Base-by-base conservation (phyloP, 2,797 vertebrate species). In the Phrynocephalus forsythii region DNA sequence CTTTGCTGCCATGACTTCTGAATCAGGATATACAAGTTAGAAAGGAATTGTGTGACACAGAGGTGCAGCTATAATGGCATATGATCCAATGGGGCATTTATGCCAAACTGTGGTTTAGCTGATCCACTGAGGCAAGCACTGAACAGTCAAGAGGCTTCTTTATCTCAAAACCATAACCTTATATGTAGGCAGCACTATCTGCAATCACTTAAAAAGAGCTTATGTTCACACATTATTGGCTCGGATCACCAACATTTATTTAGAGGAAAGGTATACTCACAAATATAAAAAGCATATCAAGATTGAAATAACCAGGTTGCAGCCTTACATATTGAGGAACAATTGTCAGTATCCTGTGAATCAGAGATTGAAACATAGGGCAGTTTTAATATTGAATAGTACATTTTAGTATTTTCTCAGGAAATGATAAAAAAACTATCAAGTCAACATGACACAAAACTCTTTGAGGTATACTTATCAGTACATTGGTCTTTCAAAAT, bases 11-110 rank as follows among this genome's bases (percentile, higher is more conserved):
- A 44, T 44, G 38, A 56, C 8, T 87, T 15, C 82, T 78, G 82
- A 63, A 87, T 71, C 30, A 78, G n/a, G 50, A 26, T 15, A 69
- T 86, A 28, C 22, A 56, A 86, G 66, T 30, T 56, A 79, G 52
- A 79, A 83, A 63, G 26, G 18, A 52, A 50, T 50, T 63, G 38
- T 30, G 28, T 44, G 50, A 10, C 48, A 26, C 30, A 69, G 4
- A 60, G 63, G 24, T n/a, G 24, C 48, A 18, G 44, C 66, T 33
- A 28, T 66, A n/a, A 5, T 30, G 7, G 26, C 44, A 30, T n/a
- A 44, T 16, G 24, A 82, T 50, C 30, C 28, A 87, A 50, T 33
- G 6, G 52, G 20, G 38, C 63, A 63, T 50, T 82, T 50, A 68
- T 22, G 76, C 13, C 63, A 50, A 48, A 24, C 26, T 87, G 48